Percentiles rank a stretch among this genome's conserved stretches.
Conservation (phyloP, 2,113 vertebrate genomes). For the Xenopus borealis region DNA sequence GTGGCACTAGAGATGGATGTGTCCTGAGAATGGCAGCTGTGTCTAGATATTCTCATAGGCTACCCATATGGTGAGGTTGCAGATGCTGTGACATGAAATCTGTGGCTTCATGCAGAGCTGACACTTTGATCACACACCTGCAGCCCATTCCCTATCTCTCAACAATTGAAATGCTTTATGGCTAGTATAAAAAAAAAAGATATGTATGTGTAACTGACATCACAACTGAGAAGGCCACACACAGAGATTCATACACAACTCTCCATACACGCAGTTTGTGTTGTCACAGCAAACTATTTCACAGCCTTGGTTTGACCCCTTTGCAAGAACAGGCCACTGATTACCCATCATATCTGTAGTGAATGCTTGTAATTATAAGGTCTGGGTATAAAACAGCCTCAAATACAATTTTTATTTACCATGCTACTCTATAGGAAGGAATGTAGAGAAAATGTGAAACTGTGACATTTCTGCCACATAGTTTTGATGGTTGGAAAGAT, state of each 20-base stretch:
- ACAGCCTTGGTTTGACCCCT: not conserved
- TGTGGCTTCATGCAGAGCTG: not conserved
- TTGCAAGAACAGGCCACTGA: not conserved
- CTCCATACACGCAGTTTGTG: not conserved
- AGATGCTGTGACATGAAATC: constrained; percentile 2
- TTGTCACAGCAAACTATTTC: not conserved
- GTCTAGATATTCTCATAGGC: too few relatives aligned
- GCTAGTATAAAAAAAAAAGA: not conserved
- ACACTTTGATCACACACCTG: constrained; percentile 6
- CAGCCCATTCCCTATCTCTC: too few relatives aligned
- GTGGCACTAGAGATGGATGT: too few relatives aligned
- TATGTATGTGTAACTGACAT: not conserved
- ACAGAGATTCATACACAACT: not conserved
- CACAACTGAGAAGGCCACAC: constrained; percentile 7
- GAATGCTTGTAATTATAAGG: not conserved
- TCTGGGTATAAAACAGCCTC: not conserved
- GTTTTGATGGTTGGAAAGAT: constrained; percentile 6
- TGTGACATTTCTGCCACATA: not conserved
- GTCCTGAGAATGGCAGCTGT: too few relatives aligned
- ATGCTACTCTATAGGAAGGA: not conserved
- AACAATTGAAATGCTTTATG: constrained; percentile 6
- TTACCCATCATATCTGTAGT: too few relatives aligned
- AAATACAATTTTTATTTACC: not conserved
- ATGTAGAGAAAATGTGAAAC: not conserved
- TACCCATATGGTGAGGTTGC: not conserved